These are phyloP conservation scores for Eulithis prunata DNA, from an alignment of 2,888 invertebrate species.

Conservation along the genomic window DNA sequence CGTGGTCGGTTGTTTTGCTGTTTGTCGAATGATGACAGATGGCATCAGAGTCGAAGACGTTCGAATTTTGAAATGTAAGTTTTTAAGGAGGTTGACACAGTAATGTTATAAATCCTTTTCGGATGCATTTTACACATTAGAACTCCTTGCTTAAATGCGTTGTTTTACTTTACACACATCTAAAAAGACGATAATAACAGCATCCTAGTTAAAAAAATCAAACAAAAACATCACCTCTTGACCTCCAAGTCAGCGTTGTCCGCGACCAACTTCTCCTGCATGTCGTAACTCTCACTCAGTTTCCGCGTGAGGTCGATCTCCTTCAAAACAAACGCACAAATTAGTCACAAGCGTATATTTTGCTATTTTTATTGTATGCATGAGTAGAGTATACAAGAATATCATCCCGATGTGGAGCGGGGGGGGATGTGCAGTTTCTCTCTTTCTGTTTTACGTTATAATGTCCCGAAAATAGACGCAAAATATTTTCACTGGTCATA, in stretches of 20 bases:
- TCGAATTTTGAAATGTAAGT: conserved; percentile 32
- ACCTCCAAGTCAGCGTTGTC: conserved; percentile 88
- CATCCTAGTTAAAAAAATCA: conserved; percentile 10
- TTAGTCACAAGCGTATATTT: conserved; percentile 47
- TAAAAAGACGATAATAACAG: background rate
- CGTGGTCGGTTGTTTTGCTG: conserved; percentile 1
- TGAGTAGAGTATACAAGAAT: background rate
- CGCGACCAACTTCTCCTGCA: conserved; percentile 87
- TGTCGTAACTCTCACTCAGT: conserved; percentile 86
- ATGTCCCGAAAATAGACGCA: no score
- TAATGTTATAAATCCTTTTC: background rate
- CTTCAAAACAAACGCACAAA: conserved; percentile 56
- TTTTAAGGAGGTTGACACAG: conserved; percentile 6
- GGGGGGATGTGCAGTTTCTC: no score
- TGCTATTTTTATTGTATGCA: conserved; percentile 39
- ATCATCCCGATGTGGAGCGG: background rate
- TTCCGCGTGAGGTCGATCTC: conserved; percentile 81
- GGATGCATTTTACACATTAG: no score
- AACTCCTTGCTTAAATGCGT: no score
- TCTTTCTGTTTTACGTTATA: no score
- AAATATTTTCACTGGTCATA: no score
- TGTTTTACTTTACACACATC: no score
- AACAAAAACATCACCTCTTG: conserved; percentile 77
- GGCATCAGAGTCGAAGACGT: conserved; percentile 19
- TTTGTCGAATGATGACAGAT: conserved; percentile 18